phyloP scores from a whole-genome alignment of 2,797 vertebrate species.

The Heliangelus exortis region DNA sequence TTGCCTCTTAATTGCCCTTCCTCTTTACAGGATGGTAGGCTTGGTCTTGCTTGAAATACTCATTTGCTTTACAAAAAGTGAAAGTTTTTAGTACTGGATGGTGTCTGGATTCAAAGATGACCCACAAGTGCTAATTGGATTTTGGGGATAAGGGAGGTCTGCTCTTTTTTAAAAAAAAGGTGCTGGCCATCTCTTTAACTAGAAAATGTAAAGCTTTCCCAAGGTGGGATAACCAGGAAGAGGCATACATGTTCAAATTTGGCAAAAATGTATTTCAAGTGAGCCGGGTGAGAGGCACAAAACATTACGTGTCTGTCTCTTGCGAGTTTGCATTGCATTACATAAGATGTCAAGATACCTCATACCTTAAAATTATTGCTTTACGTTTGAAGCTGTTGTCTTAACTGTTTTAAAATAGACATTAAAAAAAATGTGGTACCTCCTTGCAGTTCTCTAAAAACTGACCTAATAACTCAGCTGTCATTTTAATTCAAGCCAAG shows the following conservation, averaged over 20 bases:
- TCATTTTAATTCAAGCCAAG: background rate
- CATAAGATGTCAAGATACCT: background rate
- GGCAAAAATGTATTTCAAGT: background rate
- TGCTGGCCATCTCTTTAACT: background rate
- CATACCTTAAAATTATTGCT: background rate
- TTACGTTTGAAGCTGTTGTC: background rate
- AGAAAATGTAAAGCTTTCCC: background rate
- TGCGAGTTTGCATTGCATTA: background rate
- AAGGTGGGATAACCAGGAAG: background rate
- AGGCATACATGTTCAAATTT: background rate
- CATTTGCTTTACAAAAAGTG: background rate
- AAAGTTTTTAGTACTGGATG: background rate
- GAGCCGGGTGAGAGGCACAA: background rate
- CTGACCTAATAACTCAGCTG: background rate
- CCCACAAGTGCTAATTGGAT: background rate
- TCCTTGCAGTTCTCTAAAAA: background rate
- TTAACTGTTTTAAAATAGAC: background rate
- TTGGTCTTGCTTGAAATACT: background rate
- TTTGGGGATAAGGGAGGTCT: background rate
- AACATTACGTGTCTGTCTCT: background rate
- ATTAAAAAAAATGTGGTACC: background rate
- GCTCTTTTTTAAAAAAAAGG: accelerated
- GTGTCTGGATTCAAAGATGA: background rate
- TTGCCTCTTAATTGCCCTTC: background rate
- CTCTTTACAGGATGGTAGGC: background rate